These are phyloP conservation scores for Seira musarum DNA, from an alignment of 2,888 invertebrate species.

Conservation along the genomic window DNA sequence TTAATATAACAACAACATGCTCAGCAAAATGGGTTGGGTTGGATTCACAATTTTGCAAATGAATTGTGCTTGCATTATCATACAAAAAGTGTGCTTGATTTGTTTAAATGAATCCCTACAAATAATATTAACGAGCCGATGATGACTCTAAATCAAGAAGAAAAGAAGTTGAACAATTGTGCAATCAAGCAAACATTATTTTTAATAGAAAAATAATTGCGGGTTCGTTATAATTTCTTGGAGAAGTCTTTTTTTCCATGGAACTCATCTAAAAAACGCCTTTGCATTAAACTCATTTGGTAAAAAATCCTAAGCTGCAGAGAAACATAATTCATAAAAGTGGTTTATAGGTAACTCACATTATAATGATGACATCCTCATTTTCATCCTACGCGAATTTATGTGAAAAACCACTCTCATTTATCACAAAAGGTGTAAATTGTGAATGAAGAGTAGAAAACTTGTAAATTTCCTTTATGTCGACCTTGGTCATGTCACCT, in stretches of 20 bases:
- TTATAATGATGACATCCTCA: not conserved
- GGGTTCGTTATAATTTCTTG: not conserved
- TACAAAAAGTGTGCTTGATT: not conserved
- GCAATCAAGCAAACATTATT: not conserved
- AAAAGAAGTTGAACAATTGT: not conserved
- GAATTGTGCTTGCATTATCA: not conserved
- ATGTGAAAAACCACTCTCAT: conserved; percentile 21
- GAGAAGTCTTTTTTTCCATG: not conserved
- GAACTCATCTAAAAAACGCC: too few relatives aligned
- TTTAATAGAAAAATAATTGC: not conserved
- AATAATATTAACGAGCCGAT: not conserved
- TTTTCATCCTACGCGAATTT: conserved; percentile 41
- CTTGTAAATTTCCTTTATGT: conserved; percentile 43
- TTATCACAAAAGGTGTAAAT: conserved; percentile 37
- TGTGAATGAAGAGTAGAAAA: conserved; percentile 22
- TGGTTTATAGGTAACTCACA: not conserved
- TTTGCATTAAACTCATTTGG: not conserved
- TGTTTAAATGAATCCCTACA: not conserved
- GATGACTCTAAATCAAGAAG: not conserved
- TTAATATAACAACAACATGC: too few relatives aligned
- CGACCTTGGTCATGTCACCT: conserved; percentile 57
- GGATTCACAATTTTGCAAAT: too few relatives aligned
- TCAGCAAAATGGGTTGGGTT: too few relatives aligned
- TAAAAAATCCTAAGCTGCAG: not conserved
- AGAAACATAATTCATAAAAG: not conserved